Percentiles rank a stretch among this genome's conserved stretches.
These are phyloP conservation scores for Rhinogobio ventralis DNA, from an alignment of 2,797 vertebrate genomes.

Conservation along the genomic window DNA sequence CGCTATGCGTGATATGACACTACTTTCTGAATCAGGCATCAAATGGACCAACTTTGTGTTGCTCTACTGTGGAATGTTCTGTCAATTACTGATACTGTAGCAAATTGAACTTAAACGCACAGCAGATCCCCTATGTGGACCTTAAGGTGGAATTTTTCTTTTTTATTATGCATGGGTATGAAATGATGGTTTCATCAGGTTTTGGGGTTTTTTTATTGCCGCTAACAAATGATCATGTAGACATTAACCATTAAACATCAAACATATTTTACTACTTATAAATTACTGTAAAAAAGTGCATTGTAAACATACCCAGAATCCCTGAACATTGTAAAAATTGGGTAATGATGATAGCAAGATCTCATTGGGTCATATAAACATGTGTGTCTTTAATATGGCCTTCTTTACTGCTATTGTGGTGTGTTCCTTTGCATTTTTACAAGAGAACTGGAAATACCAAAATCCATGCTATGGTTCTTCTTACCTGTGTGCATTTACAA, in stretches of 20 bases:
- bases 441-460: slow-evolving; percentile 6
- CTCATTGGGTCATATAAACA: background rate
- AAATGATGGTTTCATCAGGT: slow-evolving; percentile 49
- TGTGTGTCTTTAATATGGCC: background rate
- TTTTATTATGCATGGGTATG: slow-evolving; percentile 38
- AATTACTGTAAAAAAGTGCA: slow-evolving; percentile 21
- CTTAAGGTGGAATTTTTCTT: slow-evolving; percentile 24
- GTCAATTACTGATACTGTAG: slow-evolving; percentile 33
- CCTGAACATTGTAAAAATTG: background rate
- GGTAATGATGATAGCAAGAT: background rate
- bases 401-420: background rate
- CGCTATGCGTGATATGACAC: background rate
- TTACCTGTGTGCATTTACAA: slow-evolving; percentile 32
- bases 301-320: slow-evolving; percentile 17
- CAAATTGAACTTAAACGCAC: slow-evolving; percentile 36
- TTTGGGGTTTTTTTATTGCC: slow-evolving; percentile 57
- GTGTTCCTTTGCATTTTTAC: slow-evolving; percentile 8
- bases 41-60: slow-evolving; percentile 21
- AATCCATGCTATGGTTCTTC: background rate
- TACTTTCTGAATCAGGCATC: slow-evolving; percentile 15
- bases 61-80: slow-evolving; percentile 32
- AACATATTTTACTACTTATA: slow-evolving; percentile 1
- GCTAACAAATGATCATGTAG: slow-evolving; percentile 22
- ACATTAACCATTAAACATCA: background rate
- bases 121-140: slow-evolving; percentile 16